These are phyloP conservation scores for Syngnathus scovelli DNA, from an alignment of 2,113 vertebrate species.

Conservation along the genomic window DNA sequence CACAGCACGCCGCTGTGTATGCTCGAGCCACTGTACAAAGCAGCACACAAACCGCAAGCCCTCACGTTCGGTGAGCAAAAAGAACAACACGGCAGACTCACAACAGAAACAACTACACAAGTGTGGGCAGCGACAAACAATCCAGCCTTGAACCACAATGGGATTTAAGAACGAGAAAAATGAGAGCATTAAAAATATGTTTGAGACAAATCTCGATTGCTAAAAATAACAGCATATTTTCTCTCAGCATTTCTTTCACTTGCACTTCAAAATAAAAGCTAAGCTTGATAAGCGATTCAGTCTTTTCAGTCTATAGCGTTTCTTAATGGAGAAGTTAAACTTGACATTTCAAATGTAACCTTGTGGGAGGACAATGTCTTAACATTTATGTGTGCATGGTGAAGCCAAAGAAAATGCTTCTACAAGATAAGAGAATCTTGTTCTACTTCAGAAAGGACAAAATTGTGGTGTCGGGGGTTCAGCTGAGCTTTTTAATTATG, in stretches of 20 bases:
- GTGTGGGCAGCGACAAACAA: not conserved
- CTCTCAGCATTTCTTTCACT: constrained; percentile 7
- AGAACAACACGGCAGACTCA: not conserved
- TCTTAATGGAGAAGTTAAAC: constrained; percentile 48
- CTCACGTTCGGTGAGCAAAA: constrained; percentile 27
- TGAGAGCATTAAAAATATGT: no score
- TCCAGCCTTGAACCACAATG: not conserved
- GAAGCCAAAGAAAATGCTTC: constrained; percentile 15
- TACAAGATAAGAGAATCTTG: constrained; percentile 14
- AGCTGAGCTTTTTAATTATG: constrained; percentile 50
- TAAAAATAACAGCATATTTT: not conserved
- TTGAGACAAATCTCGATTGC: no score
- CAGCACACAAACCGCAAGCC: constrained; percentile 29
- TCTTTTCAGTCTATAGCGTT: constrained; percentile 23
- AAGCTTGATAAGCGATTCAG: constrained; percentile 32
- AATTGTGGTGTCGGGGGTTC: constrained; percentile 1
- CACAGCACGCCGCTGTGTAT: constrained; percentile 54
- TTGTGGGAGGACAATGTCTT: constrained; percentile 38
- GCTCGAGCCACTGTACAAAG: constrained; percentile 34
- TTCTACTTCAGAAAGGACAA: constrained; percentile 30
- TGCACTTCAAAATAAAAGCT: constrained; percentile 20
- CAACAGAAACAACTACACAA: not conserved
- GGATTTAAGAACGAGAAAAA: not conserved
- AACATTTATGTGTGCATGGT: constrained; percentile 35
- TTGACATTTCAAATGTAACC: constrained; percentile 47